Evolutionary conservation across 2,113 vertebrate species (phyloP).

Genomic region (Hiodon tergisus): DNA sequence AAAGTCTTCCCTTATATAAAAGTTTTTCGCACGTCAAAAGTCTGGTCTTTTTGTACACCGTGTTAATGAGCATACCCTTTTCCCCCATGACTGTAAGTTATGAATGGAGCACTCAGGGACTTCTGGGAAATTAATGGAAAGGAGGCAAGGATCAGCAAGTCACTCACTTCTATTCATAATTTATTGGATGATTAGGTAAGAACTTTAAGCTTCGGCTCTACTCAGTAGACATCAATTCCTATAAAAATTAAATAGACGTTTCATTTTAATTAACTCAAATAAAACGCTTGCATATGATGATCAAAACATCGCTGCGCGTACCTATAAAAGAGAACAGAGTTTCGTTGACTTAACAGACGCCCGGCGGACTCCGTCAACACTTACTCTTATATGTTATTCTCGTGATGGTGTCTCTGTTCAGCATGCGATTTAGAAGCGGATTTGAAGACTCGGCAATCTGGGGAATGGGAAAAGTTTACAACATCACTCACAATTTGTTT

Average conservation of each 20-base stretch:
- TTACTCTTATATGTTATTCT: slow-evolving; percentile 99
- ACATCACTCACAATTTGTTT: neutral
- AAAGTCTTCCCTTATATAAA: too few species aligned
- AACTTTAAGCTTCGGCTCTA: neutral
- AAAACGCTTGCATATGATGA: neutral
- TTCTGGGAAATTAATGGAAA: neutral
- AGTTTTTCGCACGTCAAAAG: too few species aligned
- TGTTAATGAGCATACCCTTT: too few species aligned
- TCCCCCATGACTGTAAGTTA: too few species aligned
- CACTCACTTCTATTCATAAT: neutral
- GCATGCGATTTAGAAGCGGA: slow-evolving; percentile 95
- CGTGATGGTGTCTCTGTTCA: slow-evolving; percentile 99
- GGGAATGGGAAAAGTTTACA: slow-evolving; percentile 17
- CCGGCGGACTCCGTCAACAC: slow-evolving; percentile 42
- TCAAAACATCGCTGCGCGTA: too few species aligned
- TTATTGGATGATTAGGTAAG: neutral
- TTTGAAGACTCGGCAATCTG: slow-evolving; percentile 96
- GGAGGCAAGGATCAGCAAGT: neutral
- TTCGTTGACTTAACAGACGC: slow-evolving; percentile 20
- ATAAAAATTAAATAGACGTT: neutral
- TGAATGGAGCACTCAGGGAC: too few species aligned
- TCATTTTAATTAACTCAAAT: neutral
- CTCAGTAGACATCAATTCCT: neutral
- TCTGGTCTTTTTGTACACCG: too few species aligned
- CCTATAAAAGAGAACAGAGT: neutral